Evolutionary conservation across 1,140 invertebrate species (phyloP).

Genomic region (Ooceraea biroi): DNA sequence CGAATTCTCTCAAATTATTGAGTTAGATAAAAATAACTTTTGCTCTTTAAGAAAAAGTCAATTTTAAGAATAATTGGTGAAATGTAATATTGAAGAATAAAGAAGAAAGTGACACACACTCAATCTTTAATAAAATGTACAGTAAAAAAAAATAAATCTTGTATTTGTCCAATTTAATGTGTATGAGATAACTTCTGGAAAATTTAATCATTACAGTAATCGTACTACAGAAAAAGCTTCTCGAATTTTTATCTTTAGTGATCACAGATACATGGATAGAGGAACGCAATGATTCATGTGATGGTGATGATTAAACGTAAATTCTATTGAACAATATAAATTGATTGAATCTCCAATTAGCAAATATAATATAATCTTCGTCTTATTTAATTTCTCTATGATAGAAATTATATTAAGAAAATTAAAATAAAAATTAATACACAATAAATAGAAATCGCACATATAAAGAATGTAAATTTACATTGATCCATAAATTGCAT

Average conservation of each 20-base stretch:
- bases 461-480: no score
- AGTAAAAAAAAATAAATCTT: not conserved
- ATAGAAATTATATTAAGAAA: no score
- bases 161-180: not conserved
- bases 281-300: constrained; percentile 37
- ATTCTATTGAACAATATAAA: not conserved
- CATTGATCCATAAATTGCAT: no score
- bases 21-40: not conserved
- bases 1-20: constrained; percentile 5
- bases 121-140: not conserved
- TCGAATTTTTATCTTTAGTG: not conserved
- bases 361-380: not conserved
- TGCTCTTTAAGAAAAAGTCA: not conserved
- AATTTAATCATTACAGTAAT: constrained; percentile 4
- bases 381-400: no score
- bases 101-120: not conserved
- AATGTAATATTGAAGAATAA: constrained; percentile 4
- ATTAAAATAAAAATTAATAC: no score
- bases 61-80: constrained; percentile 2
- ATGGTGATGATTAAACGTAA: constrained; percentile 48
- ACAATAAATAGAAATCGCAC: no score
- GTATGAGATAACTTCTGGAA: not conserved
- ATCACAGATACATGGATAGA: not conserved
- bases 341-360: not conserved
- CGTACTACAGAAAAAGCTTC: not conserved